Evolutionary conservation across 2,797 vertebrate genomes (phyloP), one percentile per base, ranked within the genome.

Genomic region (Sphenodon punctatus): DNA sequence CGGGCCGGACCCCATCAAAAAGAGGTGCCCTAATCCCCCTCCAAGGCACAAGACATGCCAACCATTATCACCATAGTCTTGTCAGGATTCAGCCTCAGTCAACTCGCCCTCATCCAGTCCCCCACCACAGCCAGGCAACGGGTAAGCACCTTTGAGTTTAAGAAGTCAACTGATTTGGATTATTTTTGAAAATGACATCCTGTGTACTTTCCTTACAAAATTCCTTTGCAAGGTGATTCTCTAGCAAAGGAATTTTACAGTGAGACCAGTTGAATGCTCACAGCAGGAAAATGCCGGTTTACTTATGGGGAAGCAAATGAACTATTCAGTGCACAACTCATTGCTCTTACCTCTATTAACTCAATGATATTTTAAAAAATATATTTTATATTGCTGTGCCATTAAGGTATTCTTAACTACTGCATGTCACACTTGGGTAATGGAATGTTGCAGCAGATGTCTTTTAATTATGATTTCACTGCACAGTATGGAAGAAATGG

Each of bases 271-370:
- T 51, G 53, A 82, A 64, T 88, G 73, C 68, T 19, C 22, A 17
- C 23, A 68, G 75, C 76, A 51, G 23, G 55, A 58, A 83, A 73
- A 68, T n/a, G 8, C 3, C 38, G 84, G 45, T 76, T 80, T 80
- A 73, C 46, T 89, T 46, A 58, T 66, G 67, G 69, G 82, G 39
- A 56, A 79, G 58, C 30, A 90, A 82, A 88, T 43, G 3, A 49
- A n/a, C 64, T 90, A 71, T 75, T 82, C 39, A 11, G 27, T 88
- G 19, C 60, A 48, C 30, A 56, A 63, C 27, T 41, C 59, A 20
- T 70, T 88, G 55, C 34, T 74, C 8, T 84, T 75, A 49, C 42
- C 43, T 84, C 46, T 80, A 48, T 87, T 16, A 77, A 51, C n/a
- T 78, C 56, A 32, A 46, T 69, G 66, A 63, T 67, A 66, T 85